Evolutionary conservation across 2,113 vertebrate genomes (phyloP).

Genomic region (Mobula birostris): DNA sequence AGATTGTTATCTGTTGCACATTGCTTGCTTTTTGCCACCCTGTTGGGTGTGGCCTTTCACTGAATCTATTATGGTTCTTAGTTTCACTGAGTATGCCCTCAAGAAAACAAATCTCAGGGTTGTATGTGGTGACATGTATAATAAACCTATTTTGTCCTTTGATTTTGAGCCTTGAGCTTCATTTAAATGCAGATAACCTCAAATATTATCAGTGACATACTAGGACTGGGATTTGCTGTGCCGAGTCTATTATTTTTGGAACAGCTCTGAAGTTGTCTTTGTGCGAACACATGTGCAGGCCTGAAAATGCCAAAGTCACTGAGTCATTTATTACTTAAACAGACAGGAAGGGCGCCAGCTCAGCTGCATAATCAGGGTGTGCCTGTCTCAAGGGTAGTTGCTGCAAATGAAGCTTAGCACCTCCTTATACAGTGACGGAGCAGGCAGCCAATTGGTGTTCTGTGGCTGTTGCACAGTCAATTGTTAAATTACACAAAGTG

Average conservation of each 20-base stretch:
- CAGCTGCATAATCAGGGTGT: conserved; percentile 9
- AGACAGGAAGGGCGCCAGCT: neutral
- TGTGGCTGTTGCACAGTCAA: neutral
- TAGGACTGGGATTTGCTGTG: neutral
- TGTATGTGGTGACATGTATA: too few species aligned
- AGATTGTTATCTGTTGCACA: too few species aligned
- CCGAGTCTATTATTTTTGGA: neutral
- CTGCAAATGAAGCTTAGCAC: neutral
- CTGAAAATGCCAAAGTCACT: conserved; percentile 18
- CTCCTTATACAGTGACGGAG: neutral
- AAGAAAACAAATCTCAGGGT: too few species aligned
- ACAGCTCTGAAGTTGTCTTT: conserved; percentile 15
- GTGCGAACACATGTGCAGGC: neutral
- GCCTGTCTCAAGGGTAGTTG: conserved; percentile 13
- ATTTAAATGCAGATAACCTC: neutral
- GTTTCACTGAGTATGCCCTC: too few species aligned
- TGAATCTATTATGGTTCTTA: too few species aligned
- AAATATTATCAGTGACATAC: neutral
- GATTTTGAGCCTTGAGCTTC: neutral
- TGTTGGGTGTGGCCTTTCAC: too few species aligned
- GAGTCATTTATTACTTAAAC: neutral
- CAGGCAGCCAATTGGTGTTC: conserved; percentile 10
- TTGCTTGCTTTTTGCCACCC: too few species aligned
- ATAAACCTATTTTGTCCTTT: too few species aligned
- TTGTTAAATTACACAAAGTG: conserved; percentile 11